Conservation (phyloP, 2,113 vertebrate species). For the Sterna hirundo region DNA sequence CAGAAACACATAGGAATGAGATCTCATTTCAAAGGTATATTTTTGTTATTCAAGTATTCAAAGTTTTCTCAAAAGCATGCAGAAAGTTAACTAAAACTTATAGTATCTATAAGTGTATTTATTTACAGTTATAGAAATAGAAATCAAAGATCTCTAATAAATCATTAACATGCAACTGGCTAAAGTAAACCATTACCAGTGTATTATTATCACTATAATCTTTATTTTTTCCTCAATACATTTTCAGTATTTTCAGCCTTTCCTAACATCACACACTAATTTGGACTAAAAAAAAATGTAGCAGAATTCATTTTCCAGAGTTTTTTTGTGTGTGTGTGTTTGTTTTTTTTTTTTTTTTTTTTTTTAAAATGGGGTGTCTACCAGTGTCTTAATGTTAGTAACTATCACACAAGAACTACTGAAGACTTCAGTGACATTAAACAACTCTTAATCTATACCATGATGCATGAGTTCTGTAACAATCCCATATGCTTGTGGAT, state of each 20-base stretch:
- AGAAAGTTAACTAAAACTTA: background rate
- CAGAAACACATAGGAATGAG: background rate
- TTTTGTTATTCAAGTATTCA: background rate
- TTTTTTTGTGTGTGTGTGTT: background rate
- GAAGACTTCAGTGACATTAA: background rate
- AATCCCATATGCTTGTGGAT: background rate
- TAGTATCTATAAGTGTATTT: background rate
- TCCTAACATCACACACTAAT: background rate
- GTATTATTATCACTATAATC: background rate
- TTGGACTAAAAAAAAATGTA: background rate
- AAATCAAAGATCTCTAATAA: background rate
- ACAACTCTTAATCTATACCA: background rate
- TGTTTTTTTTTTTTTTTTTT: background rate
- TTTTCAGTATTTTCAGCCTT: background rate
- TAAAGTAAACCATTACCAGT: background rate
- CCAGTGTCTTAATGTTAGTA: background rate
- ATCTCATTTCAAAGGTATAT: background rate
- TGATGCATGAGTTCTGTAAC: background rate
- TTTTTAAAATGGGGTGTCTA: background rate
- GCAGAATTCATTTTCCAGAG: background rate
- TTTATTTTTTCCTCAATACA: background rate
- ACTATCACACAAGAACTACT: background rate
- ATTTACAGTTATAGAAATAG: background rate
- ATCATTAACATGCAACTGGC: background rate
- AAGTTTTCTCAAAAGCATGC: background rate